Evolutionary conservation across 2,113 vertebrate genomes (phyloP), one percentile per base, ranked within the genome.

Genomic region (Ctenodactylus gundi): DNA sequence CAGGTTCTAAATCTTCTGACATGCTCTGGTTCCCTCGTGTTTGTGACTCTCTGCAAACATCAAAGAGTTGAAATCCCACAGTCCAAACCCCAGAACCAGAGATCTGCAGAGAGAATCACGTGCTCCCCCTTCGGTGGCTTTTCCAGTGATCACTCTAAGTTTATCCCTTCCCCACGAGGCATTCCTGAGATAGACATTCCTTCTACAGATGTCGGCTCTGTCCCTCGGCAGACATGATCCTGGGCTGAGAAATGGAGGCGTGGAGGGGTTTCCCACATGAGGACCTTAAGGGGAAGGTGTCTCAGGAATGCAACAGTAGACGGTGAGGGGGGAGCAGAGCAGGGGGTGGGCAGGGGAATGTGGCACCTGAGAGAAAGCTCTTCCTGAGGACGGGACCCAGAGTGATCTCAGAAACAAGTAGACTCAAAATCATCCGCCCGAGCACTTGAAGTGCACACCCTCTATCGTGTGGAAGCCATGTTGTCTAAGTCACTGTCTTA

Each of bases 201-300:
- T 64, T 27, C 18, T 23, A 57, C 15, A 36, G 1, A 29, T 55
- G 29, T 23, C n/a, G 29, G 12, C 18, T 7, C 6, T 11, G 12
- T 0, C 8, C 4, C 9, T 7, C 2, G 6, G 6, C 10, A 53
- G 57, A 46, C 20, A 7, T 25, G 51, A 13, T 5, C n/a, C 3
- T 27, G 41, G 29, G 55, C 25, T 62, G 41, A 64, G 14, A 53
- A 6, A 12, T 11, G 31, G n/a, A 1, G 2, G 13, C 25, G 25
- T 7, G 46, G 27, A 4, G 36, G 36, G 11, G 41, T 21, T 53
- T 15, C 39, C 27, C 53, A 14, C 29, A 25, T 60, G 27, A 62
- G 1, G 57, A 64, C 31, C 27, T 46, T 65, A 9, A 39, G 49
- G 41, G 25, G 46, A 36, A 11, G n/a, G 21, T n/a, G n/a, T 3